phyloP scores from a whole-genome alignment of 2,113 vertebrate species.

The Siniperca chuatsi region DNA sequence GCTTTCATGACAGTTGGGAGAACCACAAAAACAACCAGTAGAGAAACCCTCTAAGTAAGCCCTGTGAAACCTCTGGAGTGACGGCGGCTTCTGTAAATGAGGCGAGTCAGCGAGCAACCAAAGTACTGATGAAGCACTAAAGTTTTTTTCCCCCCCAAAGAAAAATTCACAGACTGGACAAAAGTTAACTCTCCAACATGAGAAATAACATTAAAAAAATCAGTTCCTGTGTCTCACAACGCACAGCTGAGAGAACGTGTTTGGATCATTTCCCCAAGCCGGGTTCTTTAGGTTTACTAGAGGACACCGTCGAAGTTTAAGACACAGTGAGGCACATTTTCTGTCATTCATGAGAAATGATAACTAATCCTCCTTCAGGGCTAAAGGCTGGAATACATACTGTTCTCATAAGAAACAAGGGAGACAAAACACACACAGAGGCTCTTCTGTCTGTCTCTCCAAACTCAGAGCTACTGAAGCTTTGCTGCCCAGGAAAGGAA shows the following conservation, averaged over 20 bases:
- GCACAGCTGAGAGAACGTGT: neutral
- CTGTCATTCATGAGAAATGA: neutral
- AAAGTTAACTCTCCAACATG: neutral
- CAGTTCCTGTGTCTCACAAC: neutral
- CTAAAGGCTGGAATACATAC: neutral
- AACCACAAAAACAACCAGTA: constrained; percentile 17
- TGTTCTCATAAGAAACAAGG: constrained; percentile 16
- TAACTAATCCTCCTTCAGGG: neutral
- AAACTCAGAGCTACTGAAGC: neutral
- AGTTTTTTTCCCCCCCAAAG: neutral
- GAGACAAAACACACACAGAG: neutral
- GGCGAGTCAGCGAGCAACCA: neutral
- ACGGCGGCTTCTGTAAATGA: constrained; percentile 33
- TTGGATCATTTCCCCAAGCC: neutral
- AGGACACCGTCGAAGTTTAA: neutral
- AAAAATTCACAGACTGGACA: too few relatives aligned
- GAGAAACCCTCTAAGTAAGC: constrained; percentile 8
- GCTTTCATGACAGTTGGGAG: constrained; percentile 22
- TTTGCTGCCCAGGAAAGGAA: neutral
- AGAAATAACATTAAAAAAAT: neutral
- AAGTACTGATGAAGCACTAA: constrained; percentile 32
- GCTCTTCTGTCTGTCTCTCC: neutral
- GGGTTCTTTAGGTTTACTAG: neutral
- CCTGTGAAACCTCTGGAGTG: constrained; percentile 10
- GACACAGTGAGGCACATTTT: neutral